Base-by-base conservation (phyloP, 1,140 invertebrate species). In the Procambarus virginalis region DNA sequence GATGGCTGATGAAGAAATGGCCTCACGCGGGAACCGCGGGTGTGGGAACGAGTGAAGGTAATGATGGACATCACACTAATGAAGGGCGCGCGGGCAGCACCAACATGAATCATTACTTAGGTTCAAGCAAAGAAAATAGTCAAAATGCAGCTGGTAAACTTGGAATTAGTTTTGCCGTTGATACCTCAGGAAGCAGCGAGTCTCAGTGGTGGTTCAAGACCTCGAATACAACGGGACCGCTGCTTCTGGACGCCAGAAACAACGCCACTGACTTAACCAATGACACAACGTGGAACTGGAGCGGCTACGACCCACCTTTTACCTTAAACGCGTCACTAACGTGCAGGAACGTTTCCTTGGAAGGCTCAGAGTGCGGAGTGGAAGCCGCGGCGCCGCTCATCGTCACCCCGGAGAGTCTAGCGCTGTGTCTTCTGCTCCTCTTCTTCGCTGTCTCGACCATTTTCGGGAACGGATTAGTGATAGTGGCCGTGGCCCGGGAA, bases 391-490 rank as follows among this genome's bases (percentile, higher is more conserved):
- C 68, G 0, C 89, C 88, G 20, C n/a, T 92, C 2, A 84, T 80
- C n/a, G 77, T 91, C 22, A 90, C 89, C 5, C 90, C 92, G 4
- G 92, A 92, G 83, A 83, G 83, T 76, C 55, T 91, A 4, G 60
- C 90, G 3, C 79, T 92, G 51, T 91, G 92, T 68, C 83, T 95
- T 0, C 86, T 96, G 0, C 92, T 96, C 1, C 92, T 95, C 12
- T 89, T 95, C 2, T 96, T 96, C 92, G 96, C 95, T 17, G 93
- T 96, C 1, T 94, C 94, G 0, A 96, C 96, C 0, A 95, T 96
- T 45, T 95, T 96, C 90, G 96, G 96, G 2, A 97, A 97, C 93
- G 94, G 95, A 6, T 93, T 97, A 10, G 96, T 97, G 0, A 96
- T 97, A 79, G 93, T 96, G 2, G 96, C 96, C 0, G 96, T 97